These are phyloP conservation scores for Bellardia pandia DNA, from an alignment of 2,888 invertebrate species.

Conservation along the genomic window DNA sequence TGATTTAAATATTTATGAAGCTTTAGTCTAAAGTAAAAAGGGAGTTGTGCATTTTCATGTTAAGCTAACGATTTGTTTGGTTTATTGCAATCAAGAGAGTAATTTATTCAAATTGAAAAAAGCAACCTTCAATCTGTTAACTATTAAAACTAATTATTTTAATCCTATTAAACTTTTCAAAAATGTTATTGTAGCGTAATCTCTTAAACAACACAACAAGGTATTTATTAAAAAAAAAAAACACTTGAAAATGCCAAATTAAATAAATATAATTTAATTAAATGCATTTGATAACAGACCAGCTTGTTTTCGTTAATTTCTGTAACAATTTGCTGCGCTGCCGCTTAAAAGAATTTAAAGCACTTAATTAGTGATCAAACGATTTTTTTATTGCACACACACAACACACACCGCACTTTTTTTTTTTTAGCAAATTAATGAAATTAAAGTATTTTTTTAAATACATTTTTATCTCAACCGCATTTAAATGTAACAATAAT, in stretches of 20 bases:
- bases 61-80: too few species aligned
- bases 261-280: slow-evolving; percentile 26
- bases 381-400: slow-evolving; percentile 16
- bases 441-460: not conserved
- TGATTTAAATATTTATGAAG: too few species aligned
- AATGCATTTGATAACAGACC: not conserved
- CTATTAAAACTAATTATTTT: too few species aligned
- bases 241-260: slow-evolving; percentile 55
- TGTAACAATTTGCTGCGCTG: not conserved
- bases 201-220: not conserved
- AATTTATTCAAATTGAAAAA: too few species aligned
- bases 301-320: slow-evolving; percentile 20
- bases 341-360: slow-evolving; percentile 16
- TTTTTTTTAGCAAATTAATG: slow-evolving; percentile 1
- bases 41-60: too few species aligned
- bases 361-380: slow-evolving; percentile 52
- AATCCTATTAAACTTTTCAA: too few species aligned
- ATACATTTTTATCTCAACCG: not conserved
- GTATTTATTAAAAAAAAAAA: not conserved
- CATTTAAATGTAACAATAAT: not conserved
- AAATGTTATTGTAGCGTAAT: too few species aligned
- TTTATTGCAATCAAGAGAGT: too few species aligned
- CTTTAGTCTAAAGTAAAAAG: too few species aligned
- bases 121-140: too few species aligned
- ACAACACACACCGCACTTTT: not conserved